Conservation (phyloP, 2,888 invertebrate species). For the Pherbina coryleti region DNA sequence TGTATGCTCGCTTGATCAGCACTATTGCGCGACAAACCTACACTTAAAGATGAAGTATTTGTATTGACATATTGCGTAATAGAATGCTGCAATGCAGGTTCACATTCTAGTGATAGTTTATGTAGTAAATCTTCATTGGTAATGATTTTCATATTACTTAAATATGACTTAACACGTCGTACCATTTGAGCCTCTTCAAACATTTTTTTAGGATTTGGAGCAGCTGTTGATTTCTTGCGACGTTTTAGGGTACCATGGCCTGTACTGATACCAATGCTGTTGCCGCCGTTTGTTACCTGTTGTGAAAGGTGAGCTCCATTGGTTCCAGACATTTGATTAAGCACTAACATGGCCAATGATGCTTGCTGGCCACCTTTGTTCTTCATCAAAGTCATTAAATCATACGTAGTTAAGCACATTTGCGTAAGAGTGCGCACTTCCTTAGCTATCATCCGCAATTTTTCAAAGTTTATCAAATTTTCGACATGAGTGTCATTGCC, state of each 20-base stretch:
- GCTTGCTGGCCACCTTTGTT: constrained; percentile 83
- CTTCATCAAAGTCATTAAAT: constrained; percentile 86
- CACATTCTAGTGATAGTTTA: constrained; percentile 90
- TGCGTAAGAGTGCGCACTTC: constrained; percentile 91
- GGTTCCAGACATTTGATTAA: constrained; percentile 78
- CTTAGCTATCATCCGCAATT: constrained; percentile 97
- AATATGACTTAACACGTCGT: constrained; percentile 94
- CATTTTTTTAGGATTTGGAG: constrained; percentile 97
- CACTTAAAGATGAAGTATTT: constrained; percentile 1
- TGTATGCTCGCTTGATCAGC: constrained; percentile 72
- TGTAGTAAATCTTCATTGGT: constrained; percentile 93
- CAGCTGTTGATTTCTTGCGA: constrained; percentile 88
- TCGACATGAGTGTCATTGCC: constrained; percentile 95
- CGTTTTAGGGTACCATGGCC: constrained; percentile 90
- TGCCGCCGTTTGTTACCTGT: constrained; percentile 45
- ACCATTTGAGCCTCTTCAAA: constrained; percentile 99
- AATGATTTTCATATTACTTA: constrained; percentile 87
- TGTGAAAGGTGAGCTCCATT: too few species aligned
- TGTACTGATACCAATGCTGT: constrained; percentile 67
- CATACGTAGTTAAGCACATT: constrained; percentile 96
- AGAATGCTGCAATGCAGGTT: constrained; percentile 70
- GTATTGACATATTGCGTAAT: too few species aligned
- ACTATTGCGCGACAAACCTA: constrained; percentile 53
- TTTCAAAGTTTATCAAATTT: constrained; percentile 93
- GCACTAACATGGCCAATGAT: constrained; percentile 86